Conservation (phyloP, 1,140 invertebrate genomes). For the Copidosoma floridanum region DNA sequence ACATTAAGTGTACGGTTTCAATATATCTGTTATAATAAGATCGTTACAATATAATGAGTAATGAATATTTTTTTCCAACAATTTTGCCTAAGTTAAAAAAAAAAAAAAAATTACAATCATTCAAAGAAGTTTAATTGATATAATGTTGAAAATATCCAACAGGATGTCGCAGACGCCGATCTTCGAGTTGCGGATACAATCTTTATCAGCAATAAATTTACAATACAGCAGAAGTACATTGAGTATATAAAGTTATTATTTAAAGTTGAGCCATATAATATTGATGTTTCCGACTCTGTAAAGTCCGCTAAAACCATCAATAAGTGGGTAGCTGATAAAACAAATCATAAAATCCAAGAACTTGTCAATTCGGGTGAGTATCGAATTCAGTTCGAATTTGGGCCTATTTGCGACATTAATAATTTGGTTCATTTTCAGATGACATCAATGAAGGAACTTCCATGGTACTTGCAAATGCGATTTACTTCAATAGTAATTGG, state of each 20-base stretch:
- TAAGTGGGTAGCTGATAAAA: constrained; percentile 64
- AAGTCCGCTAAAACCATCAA: constrained; percentile 62
- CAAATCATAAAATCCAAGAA: constrained; percentile 64
- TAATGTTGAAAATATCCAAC: no score
- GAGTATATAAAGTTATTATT: constrained; percentile 29
- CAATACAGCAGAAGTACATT: constrained; percentile 21
- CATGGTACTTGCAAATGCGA: constrained; percentile 64
- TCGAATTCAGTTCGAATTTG: neutral
- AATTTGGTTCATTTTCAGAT: constrained; percentile 31
- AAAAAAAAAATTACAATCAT: no score
- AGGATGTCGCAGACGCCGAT: constrained; percentile 29
- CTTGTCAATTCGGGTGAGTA: constrained; percentile 40
- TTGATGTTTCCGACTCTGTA: no score
- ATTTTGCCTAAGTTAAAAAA: no score
- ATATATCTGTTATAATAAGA: neutral
- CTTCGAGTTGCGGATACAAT: constrained; percentile 33
- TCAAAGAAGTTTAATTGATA: no score
- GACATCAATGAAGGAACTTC: constrained; percentile 49
- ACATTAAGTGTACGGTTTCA: constrained; percentile 24
- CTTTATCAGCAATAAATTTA: constrained; percentile 17
- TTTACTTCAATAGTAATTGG: constrained; percentile 73
- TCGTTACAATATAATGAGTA: neutral
- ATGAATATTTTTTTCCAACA: neutral
- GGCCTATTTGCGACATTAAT: neutral
- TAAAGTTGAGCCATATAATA: constrained; percentile 48